These are phyloP conservation scores for Leistus spinibarbis DNA, from an alignment of 2,888 invertebrate species.

Conservation along the genomic window DNA sequence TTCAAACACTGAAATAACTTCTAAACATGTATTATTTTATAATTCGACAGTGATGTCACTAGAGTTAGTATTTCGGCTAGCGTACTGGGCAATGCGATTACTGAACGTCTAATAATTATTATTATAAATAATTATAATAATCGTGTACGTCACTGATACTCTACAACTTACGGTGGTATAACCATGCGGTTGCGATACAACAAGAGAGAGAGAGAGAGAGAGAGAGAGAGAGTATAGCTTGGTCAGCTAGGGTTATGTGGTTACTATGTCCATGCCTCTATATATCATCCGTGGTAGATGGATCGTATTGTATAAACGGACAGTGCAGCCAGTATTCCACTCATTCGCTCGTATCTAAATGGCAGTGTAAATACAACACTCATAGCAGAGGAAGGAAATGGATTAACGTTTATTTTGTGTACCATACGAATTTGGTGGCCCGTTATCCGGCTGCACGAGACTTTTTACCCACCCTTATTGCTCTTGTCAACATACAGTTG, in stretches of 20 bases:
- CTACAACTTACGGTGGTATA: neutral
- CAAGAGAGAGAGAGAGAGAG: neutral
- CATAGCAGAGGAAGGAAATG: neutral
- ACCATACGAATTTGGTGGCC: conserved; percentile 11
- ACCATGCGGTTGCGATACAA: neutral
- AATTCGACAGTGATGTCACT: too few relatives aligned
- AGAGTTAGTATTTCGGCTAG: too few relatives aligned
- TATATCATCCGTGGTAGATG: conserved; percentile 28
- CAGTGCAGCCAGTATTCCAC: neutral
- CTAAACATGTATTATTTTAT: too few relatives aligned
- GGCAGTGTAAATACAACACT: neutral
- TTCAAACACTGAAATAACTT: too few relatives aligned
- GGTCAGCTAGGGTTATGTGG: conserved; percentile 4
- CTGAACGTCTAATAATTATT: neutral
- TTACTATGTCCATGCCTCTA: conserved; percentile 19
- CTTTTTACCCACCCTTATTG: conserved; percentile 4
- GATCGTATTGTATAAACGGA: conserved; percentile 14
- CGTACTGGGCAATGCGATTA: too few relatives aligned
- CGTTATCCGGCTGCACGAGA: conserved; percentile 13
- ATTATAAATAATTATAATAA: neutral
- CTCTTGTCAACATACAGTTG: neutral
- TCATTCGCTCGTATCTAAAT: neutral
- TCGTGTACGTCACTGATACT: neutral
- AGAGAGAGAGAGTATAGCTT: neutral
- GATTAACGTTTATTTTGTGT: conserved; percentile 13